phyloP scores from a whole-genome alignment of 1,140 invertebrate species.

The Pomacea maculata region DNA sequence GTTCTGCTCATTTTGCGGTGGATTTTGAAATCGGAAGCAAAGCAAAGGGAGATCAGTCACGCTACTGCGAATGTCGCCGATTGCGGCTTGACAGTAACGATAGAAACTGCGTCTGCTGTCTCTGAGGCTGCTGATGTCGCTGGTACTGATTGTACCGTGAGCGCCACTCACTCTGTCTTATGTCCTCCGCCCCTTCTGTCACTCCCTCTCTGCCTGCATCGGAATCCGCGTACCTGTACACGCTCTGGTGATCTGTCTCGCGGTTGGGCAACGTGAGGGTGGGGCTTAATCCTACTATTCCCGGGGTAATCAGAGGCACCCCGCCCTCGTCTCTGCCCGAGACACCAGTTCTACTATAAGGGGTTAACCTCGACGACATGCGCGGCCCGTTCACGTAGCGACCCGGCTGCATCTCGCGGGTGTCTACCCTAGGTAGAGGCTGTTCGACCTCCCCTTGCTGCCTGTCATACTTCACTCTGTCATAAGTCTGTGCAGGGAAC shows the following conservation, averaged over 20 bases:
- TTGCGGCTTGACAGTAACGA: too few relatives aligned
- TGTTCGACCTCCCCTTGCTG: not conserved
- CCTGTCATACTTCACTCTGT: too few relatives aligned
- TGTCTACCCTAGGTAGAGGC: not conserved
- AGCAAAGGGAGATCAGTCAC: too few relatives aligned
- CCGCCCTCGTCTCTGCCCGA: not conserved
- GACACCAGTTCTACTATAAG: not conserved
- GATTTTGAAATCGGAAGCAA: too few relatives aligned
- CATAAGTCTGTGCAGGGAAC: conserved; percentile 4
- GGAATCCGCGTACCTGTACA: too few relatives aligned
- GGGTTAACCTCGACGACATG: not conserved
- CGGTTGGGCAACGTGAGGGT: too few relatives aligned
- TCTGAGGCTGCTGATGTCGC: not conserved
- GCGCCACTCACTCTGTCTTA: conserved; percentile 11
- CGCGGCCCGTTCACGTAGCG: conserved; percentile 18
- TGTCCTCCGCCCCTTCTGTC: not conserved
- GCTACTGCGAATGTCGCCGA: too few relatives aligned
- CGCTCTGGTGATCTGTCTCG: too few relatives aligned
- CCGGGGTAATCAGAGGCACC: not conserved
- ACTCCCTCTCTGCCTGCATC: not conserved
- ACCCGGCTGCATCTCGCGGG: not conserved
- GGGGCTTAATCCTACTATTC: too few relatives aligned
- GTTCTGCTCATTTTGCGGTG: too few relatives aligned
- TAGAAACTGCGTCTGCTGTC: conserved; percentile 5
- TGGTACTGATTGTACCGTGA: not conserved